Conservation (phyloP, 1,140 invertebrate species). For the Bombus sibiricus region DNA sequence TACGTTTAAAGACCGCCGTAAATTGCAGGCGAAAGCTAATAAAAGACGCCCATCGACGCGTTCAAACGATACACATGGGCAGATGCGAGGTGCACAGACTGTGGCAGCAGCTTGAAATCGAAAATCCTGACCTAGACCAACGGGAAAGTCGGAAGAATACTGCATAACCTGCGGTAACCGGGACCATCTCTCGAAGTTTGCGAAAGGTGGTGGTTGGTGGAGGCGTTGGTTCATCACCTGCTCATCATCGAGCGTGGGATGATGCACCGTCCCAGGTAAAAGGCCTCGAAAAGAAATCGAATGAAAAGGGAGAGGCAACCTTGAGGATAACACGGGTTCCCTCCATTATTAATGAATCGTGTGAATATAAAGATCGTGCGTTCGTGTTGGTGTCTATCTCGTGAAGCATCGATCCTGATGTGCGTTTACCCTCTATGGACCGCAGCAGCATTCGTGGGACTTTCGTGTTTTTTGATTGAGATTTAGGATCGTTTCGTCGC, state of each 20-base stretch:
- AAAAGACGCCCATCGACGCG: not conserved
- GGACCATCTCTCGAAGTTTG: slow-evolving; percentile 19
- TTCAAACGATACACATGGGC: not conserved
- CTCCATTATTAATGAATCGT: slow-evolving; percentile 73
- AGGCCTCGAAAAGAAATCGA: slow-evolving; percentile 58
- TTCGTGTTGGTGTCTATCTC: slow-evolving; percentile 45
- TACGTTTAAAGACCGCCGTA: no score
- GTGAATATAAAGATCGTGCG: slow-evolving; percentile 60
- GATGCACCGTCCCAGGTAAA: slow-evolving; percentile 69
- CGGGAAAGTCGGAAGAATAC: slow-evolving; percentile 41
- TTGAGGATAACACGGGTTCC: slow-evolving; percentile 63
- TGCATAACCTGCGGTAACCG: slow-evolving; percentile 44
- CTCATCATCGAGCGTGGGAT: slow-evolving; percentile 76
- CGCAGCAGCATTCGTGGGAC: not conserved
- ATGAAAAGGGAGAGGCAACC: slow-evolving; percentile 58
- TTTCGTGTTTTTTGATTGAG: not conserved
- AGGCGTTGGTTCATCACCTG: slow-evolving; percentile 72
- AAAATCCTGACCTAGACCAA: slow-evolving; percentile 59
- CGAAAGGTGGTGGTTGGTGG: not conserved
- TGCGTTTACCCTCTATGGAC: slow-evolving; percentile 25
- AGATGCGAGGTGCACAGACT: slow-evolving; percentile 52
- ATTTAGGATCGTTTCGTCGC: not conserved
- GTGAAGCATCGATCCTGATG: slow-evolving; percentile 55
- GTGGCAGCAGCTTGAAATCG: slow-evolving; percentile 25
- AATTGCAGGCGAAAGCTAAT: not conserved